Base-by-base conservation (phyloP, 2,113 vertebrate genomes). In the Scatophagus argus region DNA sequence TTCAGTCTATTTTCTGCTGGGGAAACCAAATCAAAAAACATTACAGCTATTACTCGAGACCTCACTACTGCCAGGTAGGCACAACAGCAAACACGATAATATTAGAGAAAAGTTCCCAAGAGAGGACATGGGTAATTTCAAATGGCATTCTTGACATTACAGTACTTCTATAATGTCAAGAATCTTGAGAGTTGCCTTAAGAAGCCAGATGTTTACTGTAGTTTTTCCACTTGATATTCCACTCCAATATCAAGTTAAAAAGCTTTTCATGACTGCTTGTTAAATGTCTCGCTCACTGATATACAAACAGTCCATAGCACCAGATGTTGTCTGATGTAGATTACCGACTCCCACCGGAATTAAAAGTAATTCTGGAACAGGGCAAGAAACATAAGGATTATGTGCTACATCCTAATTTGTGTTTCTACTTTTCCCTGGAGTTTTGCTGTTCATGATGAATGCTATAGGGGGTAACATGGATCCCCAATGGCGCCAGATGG, bases 401-500 rank as follows among this genome's bases (percentile, higher is more conserved):
- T 68, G 60, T 39, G 46, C 55, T 68, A 58, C 75, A 88, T 79
- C 66, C 82, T 79, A 72, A 85, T 85, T 80, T 84, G 41, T 7
- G 31, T n/a, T 8, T 61, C 74, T 29, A 6, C 39, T 19, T 59
- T 31, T 16, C 79, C 69, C 72, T 19, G 0, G 84, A 85, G 79
- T 66, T 80, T 14, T n/a, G 49, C 51, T 54, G 47, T 62, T 82
- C 21, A 16, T 62, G 44, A 72, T 75, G 43, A 75, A 85, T 34
- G 41, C 82, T 65, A 49, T 21, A 17, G 46, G 71, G 63, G 49
- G 60, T 54, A 56, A 75, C 44, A n/a, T 5, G 54, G 65, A 67
- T 84, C 80, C 79, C 87, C 43, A 46, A 46, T 52, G 71, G 54
- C 39, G 29, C 70, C 88, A 90, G 87, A 89, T 90, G 86, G 79